A percentile compares a stretch with the other conserved stretches of the same genome.
Evolutionary conservation across 1,140 invertebrate genomes (phyloP).

Genomic region (Anadara kagoshimensis): DNA sequence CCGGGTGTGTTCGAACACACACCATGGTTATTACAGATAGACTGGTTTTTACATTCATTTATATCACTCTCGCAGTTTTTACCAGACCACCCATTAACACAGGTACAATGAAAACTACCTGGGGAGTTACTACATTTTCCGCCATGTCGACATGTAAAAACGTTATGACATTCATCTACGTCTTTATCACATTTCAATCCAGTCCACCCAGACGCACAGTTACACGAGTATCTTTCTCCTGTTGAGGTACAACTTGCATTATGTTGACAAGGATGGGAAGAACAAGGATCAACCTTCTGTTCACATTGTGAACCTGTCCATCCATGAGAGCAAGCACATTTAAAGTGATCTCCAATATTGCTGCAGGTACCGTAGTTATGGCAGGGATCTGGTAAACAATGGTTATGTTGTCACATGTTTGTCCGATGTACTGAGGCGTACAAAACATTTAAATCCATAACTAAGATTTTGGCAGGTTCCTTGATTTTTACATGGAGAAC

Average conservation of each 20-base stretch:
- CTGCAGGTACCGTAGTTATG: background rate
- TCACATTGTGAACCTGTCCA: no score
- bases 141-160: background rate
- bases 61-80: background rate
- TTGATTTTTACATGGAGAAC: no score
- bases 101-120: background rate
- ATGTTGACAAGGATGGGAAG: background rate
- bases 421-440: no score
- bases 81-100: background rate
- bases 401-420: no score
- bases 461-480: no score
- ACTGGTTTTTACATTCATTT: background rate
- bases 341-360: background rate
- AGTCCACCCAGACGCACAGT: background rate
- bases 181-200: slow-evolving; percentile 5
- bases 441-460: no score
- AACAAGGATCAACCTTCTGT: background rate
- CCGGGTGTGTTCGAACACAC: background rate
- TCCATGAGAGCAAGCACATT: background rate
- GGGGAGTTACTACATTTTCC: slow-evolving; percentile 8
- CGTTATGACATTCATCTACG: slow-evolving; percentile 7
- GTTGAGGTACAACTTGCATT: background rate
- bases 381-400: no score
- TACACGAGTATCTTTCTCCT: background rate
- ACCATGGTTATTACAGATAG: slow-evolving; percentile 3